Evolutionary conservation across 2,888 invertebrate species (phyloP).

Genomic region (Limenitis camilla): DNA sequence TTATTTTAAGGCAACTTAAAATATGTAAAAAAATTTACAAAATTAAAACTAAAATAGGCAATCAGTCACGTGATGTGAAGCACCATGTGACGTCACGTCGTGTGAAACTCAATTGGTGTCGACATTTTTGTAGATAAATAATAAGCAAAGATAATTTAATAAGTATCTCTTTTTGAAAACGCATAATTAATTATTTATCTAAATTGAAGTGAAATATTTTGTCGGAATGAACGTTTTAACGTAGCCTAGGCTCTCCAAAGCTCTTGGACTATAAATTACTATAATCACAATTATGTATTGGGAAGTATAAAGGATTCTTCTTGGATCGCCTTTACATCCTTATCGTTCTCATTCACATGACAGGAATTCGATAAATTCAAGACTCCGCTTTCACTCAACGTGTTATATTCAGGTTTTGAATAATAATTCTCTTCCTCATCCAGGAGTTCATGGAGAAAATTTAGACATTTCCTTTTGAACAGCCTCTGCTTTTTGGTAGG

Average conservation of each 20-base stretch:
- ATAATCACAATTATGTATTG: not conserved
- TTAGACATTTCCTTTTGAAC: conserved; percentile 54
- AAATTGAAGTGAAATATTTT: no score
- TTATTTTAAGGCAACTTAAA: no score
- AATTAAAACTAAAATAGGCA: no score
- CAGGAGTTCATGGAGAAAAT: conserved; percentile 49
- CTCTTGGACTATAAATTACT: not conserved
- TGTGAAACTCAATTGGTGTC: no score
- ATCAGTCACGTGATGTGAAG: no score
- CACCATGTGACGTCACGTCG: no score
- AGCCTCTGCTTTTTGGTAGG: conserved; percentile 41
- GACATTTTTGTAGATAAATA: no score
- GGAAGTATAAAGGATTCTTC: conserved; percentile 14
- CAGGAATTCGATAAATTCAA: conserved; percentile 18
- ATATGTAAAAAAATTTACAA: no score
- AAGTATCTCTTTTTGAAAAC: no score
- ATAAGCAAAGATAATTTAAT: no score
- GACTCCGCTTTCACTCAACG: conserved; percentile 12
- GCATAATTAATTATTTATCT: no score
- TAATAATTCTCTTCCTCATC: conserved; percentile 44
- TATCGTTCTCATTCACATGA: conserved; percentile 15
- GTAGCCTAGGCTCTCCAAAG: not conserved
- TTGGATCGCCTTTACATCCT: conserved; percentile 12
- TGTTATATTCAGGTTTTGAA: conserved; percentile 9
- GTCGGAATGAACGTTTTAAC: no score